Conservation (phyloP, 2,797 vertebrate species). For the Oophaga sylvatica region DNA sequence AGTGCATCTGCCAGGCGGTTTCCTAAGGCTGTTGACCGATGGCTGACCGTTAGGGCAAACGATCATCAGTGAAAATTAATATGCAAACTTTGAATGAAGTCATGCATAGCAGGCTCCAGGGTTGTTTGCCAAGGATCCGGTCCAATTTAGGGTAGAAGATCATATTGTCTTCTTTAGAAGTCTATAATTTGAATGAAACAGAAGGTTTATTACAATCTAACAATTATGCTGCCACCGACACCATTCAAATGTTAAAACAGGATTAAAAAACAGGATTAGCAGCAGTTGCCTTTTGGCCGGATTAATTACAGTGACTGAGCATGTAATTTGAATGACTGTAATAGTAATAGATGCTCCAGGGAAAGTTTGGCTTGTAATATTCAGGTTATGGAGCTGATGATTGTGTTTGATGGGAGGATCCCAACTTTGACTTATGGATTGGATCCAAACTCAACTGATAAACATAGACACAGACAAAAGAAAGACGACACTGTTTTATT, state of each 20-base stretch:
- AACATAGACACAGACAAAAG: neutral
- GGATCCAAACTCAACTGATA: slow-evolving; percentile 21
- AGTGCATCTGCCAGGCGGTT: neutral
- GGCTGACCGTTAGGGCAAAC: neutral
- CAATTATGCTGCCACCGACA: neutral
- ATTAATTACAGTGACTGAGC: neutral
- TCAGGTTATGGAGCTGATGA: slow-evolving; percentile 1
- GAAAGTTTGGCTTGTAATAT: neutral
- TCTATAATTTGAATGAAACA: neutral
- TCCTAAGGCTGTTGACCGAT: neutral
- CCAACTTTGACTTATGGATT: slow-evolving; percentile 13
- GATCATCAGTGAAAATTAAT: neutral
- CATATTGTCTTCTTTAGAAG: neutral
- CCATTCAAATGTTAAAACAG: neutral
- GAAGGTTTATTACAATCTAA: no score
- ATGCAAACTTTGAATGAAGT: neutral
- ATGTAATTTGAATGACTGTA: neutral
- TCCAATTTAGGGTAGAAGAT: neutral
- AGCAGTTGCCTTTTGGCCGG: neutral
- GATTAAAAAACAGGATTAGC: slow-evolving; percentile 2
- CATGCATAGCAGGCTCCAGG: neutral
- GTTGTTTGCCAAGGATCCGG: neutral
- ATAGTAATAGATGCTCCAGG: slow-evolving; percentile 3
- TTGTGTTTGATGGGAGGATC: slow-evolving; percentile 32
- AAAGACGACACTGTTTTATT: neutral